A percentile compares a stretch with the other conserved stretches of the same genome.
These are phyloP conservation scores for Liasis olivaceus DNA, from an alignment of 2,797 vertebrate genomes.

Conservation along the genomic window DNA sequence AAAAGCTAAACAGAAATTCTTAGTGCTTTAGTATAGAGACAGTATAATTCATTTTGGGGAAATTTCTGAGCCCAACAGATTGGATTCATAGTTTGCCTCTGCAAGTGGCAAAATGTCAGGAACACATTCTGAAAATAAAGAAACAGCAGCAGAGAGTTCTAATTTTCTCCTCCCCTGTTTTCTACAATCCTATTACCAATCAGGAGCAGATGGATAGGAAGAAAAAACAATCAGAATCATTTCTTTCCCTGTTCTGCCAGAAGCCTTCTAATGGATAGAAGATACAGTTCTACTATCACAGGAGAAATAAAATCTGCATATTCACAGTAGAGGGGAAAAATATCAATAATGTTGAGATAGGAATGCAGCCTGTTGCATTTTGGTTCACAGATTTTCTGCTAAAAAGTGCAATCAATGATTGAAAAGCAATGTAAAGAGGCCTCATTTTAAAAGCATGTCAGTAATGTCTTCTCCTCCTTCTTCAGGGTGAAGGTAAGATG, in stretches of 20 bases:
- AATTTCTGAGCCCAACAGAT: background rate
- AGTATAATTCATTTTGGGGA: background rate
- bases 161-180: background rate
- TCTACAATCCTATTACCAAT: background rate
- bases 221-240: background rate
- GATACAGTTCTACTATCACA: background rate
- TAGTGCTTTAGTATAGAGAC: background rate
- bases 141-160: too few relatives aligned
- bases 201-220: background rate
- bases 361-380: background rate
- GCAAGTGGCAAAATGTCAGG: background rate
- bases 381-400: too few relatives aligned
- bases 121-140: background rate
- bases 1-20: background rate
- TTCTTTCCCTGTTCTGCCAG: background rate
- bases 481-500: too few relatives aligned
- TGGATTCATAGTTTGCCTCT: background rate
- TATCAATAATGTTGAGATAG: background rate
- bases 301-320: background rate
- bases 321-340: background rate
- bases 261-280: background rate
- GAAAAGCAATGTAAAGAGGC: too few relatives aligned
- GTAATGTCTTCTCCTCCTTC: too few relatives aligned
- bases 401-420: too few relatives aligned
- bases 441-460: too few relatives aligned